Percentiles rank a stretch among this genome's conserved stretches.
phyloP scores from a whole-genome alignment of 2,797 vertebrate genomes.

The Coregonus sp. region DNA sequence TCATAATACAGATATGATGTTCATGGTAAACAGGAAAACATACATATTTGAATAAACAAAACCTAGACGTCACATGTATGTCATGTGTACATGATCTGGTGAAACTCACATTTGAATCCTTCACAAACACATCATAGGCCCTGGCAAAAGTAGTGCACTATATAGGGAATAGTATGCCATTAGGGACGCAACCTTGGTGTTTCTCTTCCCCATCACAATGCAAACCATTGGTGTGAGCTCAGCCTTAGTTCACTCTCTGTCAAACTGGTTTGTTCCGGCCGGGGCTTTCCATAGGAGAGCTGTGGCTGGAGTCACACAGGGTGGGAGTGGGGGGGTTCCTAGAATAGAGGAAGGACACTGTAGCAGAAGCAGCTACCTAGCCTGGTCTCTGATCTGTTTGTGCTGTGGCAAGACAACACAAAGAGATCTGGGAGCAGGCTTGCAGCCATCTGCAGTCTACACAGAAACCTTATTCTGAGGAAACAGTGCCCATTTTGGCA shows the following conservation, averaged over 20 bases:
- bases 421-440: neutral
- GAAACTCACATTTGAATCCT: slow-evolving; percentile 12
- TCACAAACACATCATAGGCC: neutral
- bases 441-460: neutral
- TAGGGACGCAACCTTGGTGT: neutral
- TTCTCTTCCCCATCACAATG: slow-evolving; percentile 20
- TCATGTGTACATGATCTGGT: neutral
- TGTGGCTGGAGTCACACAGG: neutral
- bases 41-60: slow-evolving; percentile 9
- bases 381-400: neutral
- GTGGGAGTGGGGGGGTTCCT: neutral
- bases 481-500: neutral
- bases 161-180: neutral
- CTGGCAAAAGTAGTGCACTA: neutral
- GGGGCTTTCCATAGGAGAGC: neutral
- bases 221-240: slow-evolving; percentile 18
- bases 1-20: neutral
- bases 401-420: neutral
- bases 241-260: slow-evolving; percentile 64
- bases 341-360: too few species aligned
- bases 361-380: neutral
- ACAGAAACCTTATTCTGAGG: neutral
- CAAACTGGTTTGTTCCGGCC: slow-evolving; percentile 71
- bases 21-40: neutral
- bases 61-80: neutral